phyloP scores from a whole-genome alignment of 2,113 vertebrate species.

The Siphamia tubifer region DNA sequence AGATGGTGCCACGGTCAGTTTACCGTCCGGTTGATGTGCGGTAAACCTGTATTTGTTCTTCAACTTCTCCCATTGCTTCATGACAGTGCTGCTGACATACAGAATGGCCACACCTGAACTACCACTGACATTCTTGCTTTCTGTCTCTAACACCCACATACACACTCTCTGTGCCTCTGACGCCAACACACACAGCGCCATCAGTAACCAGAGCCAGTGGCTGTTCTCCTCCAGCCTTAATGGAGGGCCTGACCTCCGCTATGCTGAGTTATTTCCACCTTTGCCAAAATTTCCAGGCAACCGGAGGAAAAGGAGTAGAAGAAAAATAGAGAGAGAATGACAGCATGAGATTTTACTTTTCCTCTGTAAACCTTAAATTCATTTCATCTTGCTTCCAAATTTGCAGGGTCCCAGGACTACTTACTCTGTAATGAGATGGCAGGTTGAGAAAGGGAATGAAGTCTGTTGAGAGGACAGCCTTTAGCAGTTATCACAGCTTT shows the following conservation, averaged over 20 bases:
- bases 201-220: slow-evolving; percentile 63
- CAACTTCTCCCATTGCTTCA: background rate
- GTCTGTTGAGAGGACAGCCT: slow-evolving; percentile 28
- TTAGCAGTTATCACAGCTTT: slow-evolving; percentile 24
- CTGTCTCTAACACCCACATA: background rate
- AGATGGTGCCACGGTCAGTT: slow-evolving; percentile 17
- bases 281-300: slow-evolving; percentile 65
- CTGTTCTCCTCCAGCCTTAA: slow-evolving; percentile 68
- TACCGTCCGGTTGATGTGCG: background rate
- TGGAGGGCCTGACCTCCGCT: slow-evolving; percentile 75
- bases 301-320: slow-evolving; percentile 25
- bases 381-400: slow-evolving; percentile 62
- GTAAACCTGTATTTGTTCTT: slow-evolving; percentile 21
- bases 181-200: slow-evolving; percentile 43
- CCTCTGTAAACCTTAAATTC: slow-evolving; percentile 52
- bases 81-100: slow-evolving; percentile 21
- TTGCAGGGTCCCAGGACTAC: slow-evolving; percentile 41
- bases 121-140: slow-evolving; percentile 3
- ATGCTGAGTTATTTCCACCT: slow-evolving; percentile 69
- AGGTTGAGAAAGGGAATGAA: slow-evolving; percentile 14
- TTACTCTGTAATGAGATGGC: slow-evolving; percentile 51
- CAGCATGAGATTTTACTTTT: slow-evolving; percentile 44
- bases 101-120: slow-evolving; percentile 36
- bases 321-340: slow-evolving; percentile 36
- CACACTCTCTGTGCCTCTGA: background rate